Evolutionary conservation across 2,888 invertebrate species (phyloP).

Genomic region (Callinectes sapidus): DNA sequence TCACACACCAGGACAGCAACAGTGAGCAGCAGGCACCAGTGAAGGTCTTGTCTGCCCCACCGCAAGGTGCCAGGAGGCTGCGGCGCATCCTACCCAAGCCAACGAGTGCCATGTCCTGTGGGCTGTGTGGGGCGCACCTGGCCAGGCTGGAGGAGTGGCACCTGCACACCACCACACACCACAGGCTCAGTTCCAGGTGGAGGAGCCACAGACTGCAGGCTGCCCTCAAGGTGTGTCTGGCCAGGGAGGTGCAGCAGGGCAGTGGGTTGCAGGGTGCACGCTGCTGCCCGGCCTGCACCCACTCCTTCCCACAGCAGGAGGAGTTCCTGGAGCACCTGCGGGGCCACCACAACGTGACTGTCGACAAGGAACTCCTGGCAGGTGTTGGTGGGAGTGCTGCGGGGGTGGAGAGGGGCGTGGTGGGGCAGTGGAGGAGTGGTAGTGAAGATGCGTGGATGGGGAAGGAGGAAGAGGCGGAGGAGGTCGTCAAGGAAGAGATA

Average conservation of each 20-base stretch:
- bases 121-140: constrained; percentile 48
- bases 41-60: neutral
- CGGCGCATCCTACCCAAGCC: constrained; percentile 24
- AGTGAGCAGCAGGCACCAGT: neutral
- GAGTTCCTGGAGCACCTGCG: constrained; percentile 51
- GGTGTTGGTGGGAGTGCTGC: neutral
- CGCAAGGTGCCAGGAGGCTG: neutral
- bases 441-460: neutral
- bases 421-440: neutral
- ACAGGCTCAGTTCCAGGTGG: constrained; percentile 36
- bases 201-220: constrained; percentile 40
- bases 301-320: neutral
- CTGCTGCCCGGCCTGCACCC: constrained; percentile 41
- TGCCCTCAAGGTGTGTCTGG: constrained; percentile 43
- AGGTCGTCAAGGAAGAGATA: neutral
- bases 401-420: neutral
- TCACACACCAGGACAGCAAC: neutral
- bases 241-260: constrained; percentile 36
- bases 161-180: constrained; percentile 43
- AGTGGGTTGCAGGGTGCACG: neutral
- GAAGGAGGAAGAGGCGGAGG: neutral
- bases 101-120: constrained; percentile 25
- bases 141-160: constrained; percentile 49
- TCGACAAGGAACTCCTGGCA: constrained; percentile 36
- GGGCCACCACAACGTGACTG: constrained; percentile 43